Conservation (phyloP, 2,113 vertebrate species). For the Microcebus griseorufus region DNA sequence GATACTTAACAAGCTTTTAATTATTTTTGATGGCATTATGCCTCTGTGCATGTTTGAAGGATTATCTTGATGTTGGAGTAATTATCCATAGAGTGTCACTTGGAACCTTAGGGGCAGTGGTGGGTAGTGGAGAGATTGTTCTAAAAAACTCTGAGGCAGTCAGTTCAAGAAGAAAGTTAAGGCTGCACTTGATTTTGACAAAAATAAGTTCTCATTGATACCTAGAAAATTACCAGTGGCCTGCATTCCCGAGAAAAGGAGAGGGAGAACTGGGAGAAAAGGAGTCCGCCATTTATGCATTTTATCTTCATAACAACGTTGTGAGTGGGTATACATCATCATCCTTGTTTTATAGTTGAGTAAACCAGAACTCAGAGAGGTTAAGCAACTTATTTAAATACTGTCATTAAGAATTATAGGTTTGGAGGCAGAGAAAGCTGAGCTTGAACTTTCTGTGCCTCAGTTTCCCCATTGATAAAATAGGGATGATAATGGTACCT, state of each 20-base stretch:
- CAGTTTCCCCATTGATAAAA: neutral
- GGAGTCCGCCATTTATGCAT: neutral
- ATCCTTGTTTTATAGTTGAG: neutral
- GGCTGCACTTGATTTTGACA: neutral
- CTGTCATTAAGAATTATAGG: neutral
- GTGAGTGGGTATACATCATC: neutral
- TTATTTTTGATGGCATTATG: neutral
- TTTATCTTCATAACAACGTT: neutral
- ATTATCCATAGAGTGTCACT: neutral
- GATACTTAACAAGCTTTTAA: neutral
- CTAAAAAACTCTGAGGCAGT: neutral
- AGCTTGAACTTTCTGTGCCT: neutral
- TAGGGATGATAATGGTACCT: neutral
- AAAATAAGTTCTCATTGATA: neutral
- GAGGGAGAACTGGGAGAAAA: neutral
- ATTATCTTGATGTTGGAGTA: conserved; percentile 14
- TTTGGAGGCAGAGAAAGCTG: neutral
- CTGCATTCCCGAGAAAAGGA: neutral
- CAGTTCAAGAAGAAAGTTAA: neutral
- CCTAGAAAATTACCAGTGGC: neutral
- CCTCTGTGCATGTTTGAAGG: neutral
- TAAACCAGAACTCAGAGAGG: neutral
- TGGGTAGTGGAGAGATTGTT: neutral
- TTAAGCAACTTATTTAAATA: neutral
- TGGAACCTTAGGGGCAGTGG: neutral